phyloP scores from a whole-genome alignment of 2,797 vertebrate genomes.

The Rhabdophis nuchalis region DNA sequence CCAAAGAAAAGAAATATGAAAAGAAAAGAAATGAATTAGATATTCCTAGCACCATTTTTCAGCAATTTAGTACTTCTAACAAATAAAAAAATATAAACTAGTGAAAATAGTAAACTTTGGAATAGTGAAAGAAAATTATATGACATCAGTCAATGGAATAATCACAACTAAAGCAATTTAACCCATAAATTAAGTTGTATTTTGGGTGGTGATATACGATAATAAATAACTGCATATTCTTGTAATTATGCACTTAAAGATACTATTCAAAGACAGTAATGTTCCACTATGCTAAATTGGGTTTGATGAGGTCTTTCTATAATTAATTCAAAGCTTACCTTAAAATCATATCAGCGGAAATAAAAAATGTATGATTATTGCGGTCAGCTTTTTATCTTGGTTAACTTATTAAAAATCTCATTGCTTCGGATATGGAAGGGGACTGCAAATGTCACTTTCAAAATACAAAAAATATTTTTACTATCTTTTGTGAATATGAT shows the following conservation, averaged over 20 bases:
- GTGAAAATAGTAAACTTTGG: not conserved
- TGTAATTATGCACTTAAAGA: not conserved
- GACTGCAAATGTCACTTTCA: not conserved
- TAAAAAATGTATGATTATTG: not conserved
- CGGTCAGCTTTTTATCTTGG: not conserved
- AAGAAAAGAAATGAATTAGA: not conserved
- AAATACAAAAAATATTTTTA: not conserved
- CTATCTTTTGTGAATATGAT: not conserved
- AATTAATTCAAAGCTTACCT: not conserved
- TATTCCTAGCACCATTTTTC: not conserved
- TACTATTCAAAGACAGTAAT: not conserved
- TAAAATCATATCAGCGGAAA: not conserved
- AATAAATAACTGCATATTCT: not conserved
- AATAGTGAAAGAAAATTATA: not conserved
- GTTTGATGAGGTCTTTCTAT: not conserved
- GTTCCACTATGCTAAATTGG: not conserved
- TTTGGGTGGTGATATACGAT: not conserved
- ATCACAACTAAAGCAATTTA: not conserved
- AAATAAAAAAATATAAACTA: too few species aligned
- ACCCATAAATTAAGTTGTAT: not conserved
- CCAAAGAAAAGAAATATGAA: not conserved
- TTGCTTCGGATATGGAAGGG: not conserved
- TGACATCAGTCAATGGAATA: not conserved
- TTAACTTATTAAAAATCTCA: not conserved
- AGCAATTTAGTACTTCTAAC: not conserved